Conservation (phyloP, 2,888 invertebrate genomes). For the Glyphotaelius pellucidus region DNA sequence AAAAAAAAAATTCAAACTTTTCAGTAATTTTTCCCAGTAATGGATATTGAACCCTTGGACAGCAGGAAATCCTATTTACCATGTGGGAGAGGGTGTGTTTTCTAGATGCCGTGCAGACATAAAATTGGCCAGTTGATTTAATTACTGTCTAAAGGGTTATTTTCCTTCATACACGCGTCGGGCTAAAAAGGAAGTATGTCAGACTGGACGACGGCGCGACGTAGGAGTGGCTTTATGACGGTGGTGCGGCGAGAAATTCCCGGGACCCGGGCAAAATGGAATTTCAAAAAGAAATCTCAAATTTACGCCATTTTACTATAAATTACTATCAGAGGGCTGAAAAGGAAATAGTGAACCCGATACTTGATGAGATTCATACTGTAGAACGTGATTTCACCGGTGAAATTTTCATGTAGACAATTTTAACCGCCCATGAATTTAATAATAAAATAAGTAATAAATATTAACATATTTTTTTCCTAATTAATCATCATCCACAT, state of each 20-base stretch:
- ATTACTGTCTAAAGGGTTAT: neutral
- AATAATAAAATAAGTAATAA: no score
- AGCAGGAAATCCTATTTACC: neutral
- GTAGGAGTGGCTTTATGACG: neutral
- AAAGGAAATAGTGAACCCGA: no score
- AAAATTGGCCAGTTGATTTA: slow-evolving; percentile 19
- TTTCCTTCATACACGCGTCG: neutral
- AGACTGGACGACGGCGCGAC: neutral
- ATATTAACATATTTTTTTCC: no score
- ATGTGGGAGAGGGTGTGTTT: neutral
- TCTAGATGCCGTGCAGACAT: neutral
- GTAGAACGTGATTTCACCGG: neutral
- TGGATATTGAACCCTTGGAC: neutral
- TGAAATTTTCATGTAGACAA: neutral
- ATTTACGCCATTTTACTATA: neutral
- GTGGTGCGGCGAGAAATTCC: neutral
- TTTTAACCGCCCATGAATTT: neutral
- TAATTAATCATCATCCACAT: no score
- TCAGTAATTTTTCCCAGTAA: neutral
- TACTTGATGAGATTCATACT: neutral
- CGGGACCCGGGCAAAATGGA: neutral
- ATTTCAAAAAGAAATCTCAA: neutral
- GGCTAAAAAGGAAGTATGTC: neutral
- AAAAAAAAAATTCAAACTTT: neutral
- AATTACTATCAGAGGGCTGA: no score